These are phyloP conservation scores for Phocoena phocoena DNA, from an alignment of 2,113 vertebrate genomes.

Conservation along the genomic window DNA sequence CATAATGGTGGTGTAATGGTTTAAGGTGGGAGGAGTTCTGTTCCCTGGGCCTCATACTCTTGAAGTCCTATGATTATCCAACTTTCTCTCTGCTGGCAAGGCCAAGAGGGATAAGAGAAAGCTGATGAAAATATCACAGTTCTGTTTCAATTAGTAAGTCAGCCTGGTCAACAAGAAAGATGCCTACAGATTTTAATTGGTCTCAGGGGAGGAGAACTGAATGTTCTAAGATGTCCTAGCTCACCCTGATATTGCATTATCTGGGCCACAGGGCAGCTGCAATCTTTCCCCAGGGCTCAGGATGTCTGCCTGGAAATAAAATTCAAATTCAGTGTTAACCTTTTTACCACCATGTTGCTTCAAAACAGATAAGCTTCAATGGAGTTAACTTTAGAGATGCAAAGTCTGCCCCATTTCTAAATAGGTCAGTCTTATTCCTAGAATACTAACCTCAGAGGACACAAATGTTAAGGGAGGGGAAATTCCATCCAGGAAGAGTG, in stretches of 20 bases:
- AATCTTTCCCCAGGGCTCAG: conserved; percentile 65
- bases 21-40: rapidly evolving
- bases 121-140: conserved; percentile 57
- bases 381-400: neutral
- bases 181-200: conserved; percentile 67
- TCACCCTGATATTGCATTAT: conserved; percentile 73
- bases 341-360: conserved; percentile 72
- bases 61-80: neutral
- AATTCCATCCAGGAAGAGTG: neutral
- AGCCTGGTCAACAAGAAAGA: conserved; percentile 70
- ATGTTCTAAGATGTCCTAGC: conserved; percentile 77
- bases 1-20: rapidly evolving
- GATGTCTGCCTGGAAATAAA: conserved; percentile 68
- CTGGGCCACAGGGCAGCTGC: conserved; percentile 72
- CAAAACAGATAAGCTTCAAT: conserved; percentile 30
- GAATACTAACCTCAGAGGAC: neutral
- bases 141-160: conserved; percentile 74
- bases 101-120: conserved; percentile 42
- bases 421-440: conserved; percentile 43
- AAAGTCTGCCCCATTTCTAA: conserved; percentile 47
- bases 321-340: conserved; percentile 58
- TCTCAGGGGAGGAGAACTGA: conserved; percentile 77
- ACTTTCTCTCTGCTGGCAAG: neutral
- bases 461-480: neutral
- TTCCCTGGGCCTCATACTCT: neutral